A percentile compares a stretch with the other conserved stretches of the same genome.
phyloP scores from a whole-genome alignment of 1,140 invertebrate genomes.

The Arion vulgaris region DNA sequence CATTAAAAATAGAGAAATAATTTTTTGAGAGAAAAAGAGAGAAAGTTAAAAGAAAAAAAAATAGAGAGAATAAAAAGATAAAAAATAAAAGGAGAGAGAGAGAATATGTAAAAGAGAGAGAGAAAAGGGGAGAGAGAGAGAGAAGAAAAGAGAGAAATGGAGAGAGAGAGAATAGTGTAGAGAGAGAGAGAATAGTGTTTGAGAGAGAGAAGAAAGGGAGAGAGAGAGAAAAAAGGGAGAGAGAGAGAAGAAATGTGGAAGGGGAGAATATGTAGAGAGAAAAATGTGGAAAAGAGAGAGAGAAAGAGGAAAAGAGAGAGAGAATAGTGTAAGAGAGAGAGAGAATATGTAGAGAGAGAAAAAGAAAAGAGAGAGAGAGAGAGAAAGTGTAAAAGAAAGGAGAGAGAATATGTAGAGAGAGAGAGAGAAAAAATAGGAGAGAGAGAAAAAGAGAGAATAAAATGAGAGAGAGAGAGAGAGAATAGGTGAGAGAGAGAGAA shows the following conservation, averaged over 20 bases:
- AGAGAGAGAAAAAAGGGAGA: not conserved
- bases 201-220: not conserved
- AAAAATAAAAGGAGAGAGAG: not conserved
- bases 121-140: not conserved
- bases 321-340: no score
- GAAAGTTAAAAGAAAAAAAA: not conserved
- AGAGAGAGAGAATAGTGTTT: not conserved
- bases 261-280: not conserved
- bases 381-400: no score
- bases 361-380: no score
- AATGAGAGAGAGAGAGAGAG: no score
- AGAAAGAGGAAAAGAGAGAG: not conserved
- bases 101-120: not conserved
- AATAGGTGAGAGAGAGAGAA: no score
- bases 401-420: no score
- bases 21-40: not conserved
- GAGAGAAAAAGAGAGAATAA: slow-evolving; percentile 1
- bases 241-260: not conserved
- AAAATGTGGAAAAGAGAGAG: not conserved
- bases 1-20: not conserved
- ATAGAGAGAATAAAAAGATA: not conserved
- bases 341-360: no score
- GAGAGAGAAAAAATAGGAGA: no score
- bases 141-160: not conserved
- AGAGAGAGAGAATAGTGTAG: not conserved